phyloP scores from a whole-genome alignment of 2,113 vertebrate genomes.

The Psammodynastes pulverulentus region DNA sequence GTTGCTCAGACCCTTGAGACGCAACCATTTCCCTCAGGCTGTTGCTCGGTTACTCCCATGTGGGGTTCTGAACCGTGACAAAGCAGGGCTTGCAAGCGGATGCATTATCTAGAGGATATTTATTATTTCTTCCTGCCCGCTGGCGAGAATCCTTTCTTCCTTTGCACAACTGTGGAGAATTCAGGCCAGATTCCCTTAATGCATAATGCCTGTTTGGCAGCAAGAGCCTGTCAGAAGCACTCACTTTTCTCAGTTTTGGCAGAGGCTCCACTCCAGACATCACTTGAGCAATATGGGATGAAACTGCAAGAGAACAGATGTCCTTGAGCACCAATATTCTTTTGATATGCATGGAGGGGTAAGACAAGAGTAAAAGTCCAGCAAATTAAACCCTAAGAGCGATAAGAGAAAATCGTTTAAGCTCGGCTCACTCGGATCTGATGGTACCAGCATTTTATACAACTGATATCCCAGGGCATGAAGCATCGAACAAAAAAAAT shows the following conservation, averaged over 20 bases:
- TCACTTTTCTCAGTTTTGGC: conserved; percentile 91
- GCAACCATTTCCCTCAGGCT: conserved; percentile 31
- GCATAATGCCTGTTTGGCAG: conserved; percentile 54
- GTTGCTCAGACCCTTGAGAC: conserved; percentile 2
- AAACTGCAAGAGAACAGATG: conserved; percentile 75
- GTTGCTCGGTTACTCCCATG: conserved; percentile 44
- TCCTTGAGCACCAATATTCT: conserved; percentile 41
- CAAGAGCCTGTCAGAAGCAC: conserved; percentile 62
- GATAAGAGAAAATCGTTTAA: conserved; percentile 21
- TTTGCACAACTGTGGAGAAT: conserved; percentile 51
- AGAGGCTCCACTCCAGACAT: conserved; percentile 92
- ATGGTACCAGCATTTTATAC: not conserved
- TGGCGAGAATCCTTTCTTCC: conserved; percentile 54
- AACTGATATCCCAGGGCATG: not conserved
- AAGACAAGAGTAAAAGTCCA: conserved; percentile 27
- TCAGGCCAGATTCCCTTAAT: conserved; percentile 50
- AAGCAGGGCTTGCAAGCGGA: conserved; percentile 53
- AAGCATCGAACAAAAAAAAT: not conserved
- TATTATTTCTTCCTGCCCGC: conserved; percentile 60
- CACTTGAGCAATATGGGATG: conserved; percentile 97
- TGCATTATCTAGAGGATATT: conserved; percentile 63
- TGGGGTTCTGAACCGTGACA: conserved; percentile 55
- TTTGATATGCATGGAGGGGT: conserved; percentile 20
- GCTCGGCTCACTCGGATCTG: not conserved
- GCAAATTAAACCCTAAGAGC: conserved; percentile 27